phyloP scores from a whole-genome alignment of 2,888 invertebrate species.

The Volucella zonaria region DNA sequence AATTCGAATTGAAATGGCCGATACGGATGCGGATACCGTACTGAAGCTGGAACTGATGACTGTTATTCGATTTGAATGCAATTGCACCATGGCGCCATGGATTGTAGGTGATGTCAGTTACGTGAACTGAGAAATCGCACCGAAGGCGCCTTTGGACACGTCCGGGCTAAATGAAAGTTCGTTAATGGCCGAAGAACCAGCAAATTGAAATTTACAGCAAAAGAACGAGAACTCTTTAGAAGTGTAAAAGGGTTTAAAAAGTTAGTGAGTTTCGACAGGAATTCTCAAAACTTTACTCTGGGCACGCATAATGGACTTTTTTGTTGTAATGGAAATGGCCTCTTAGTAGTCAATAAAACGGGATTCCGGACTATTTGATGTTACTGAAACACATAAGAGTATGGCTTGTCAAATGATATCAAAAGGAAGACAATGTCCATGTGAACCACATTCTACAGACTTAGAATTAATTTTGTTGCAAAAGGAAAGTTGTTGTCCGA shows the following conservation, averaged over 20 bases:
- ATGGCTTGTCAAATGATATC: too few relatives aligned
- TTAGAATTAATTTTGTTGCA: too few relatives aligned
- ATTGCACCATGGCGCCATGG: conserved; percentile 49
- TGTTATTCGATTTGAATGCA: conserved; percentile 55
- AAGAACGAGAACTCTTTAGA: background rate
- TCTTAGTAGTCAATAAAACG: too few relatives aligned
- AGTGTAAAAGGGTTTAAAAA: conserved; percentile 1
- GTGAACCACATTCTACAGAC: too few relatives aligned
- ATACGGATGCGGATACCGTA: conserved; percentile 22
- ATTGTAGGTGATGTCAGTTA: conserved; percentile 47
- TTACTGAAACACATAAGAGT: too few relatives aligned
- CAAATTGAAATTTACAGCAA: conserved; percentile 69
- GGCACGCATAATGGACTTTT: too few relatives aligned
- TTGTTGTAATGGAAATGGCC: too few relatives aligned
- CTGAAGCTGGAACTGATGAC: background rate
- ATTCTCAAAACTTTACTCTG: background rate
- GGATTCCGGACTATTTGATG: too few relatives aligned
- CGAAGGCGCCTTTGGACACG: conserved; percentile 61
- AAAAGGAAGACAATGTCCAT: too few relatives aligned
- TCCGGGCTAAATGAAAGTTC: conserved; percentile 63
- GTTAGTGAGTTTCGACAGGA: background rate
- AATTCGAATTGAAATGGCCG: conserved; percentile 54
- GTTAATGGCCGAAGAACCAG: conserved; percentile 57
- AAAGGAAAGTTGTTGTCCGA: too few relatives aligned
- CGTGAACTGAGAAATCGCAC: conserved; percentile 42